phyloP scores from a whole-genome alignment of 92 coral and sea anemone genomes.

The Paragorgia papillata region DNA sequence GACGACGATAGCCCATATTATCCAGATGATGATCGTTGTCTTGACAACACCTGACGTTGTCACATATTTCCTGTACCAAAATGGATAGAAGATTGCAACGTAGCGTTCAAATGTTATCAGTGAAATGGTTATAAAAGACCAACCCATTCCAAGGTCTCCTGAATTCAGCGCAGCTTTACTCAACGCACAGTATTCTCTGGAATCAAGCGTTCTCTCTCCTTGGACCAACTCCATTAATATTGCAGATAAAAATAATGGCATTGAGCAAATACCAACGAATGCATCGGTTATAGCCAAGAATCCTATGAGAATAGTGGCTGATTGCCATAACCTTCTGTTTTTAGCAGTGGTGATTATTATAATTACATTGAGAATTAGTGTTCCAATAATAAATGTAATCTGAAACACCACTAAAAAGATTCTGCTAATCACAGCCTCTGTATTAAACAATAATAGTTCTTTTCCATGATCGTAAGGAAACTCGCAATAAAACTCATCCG shows the following conservation, averaged over 20 bases:
- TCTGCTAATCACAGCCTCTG: background rate
- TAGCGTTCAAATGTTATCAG: constrained; percentile 27
- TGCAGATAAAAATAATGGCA: constrained; percentile 22
- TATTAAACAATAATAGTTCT: constrained; percentile 4
- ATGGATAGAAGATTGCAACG: constrained; percentile 33
- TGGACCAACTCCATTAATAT: constrained; percentile 10
- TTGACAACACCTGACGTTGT: constrained; percentile 22
- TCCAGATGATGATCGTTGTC: constrained; percentile 15
- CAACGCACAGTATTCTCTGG: constrained; percentile 10
- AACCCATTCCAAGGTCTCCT: constrained; percentile 35
- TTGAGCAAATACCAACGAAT: constrained; percentile 23
- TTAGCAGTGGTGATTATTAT: constrained; percentile 9
- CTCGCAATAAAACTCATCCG: too few species aligned
- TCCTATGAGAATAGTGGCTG: constrained; percentile 28
- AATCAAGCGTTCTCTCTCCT: background rate
- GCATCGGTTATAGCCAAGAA: constrained; percentile 33
- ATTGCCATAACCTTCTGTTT: constrained; percentile 24
- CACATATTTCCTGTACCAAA: constrained; percentile 33
- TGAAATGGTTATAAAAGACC: constrained; percentile 33
- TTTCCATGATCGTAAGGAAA: background rate
- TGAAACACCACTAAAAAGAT: background rate
- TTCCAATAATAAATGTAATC: background rate
- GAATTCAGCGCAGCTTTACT: constrained; percentile 5
- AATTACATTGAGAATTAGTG: constrained; percentile 14
- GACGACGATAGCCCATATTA: constrained; percentile 13